Evolutionary conservation across 2,113 vertebrate genomes (phyloP).

Genomic region (Phaethon lepturus): DNA sequence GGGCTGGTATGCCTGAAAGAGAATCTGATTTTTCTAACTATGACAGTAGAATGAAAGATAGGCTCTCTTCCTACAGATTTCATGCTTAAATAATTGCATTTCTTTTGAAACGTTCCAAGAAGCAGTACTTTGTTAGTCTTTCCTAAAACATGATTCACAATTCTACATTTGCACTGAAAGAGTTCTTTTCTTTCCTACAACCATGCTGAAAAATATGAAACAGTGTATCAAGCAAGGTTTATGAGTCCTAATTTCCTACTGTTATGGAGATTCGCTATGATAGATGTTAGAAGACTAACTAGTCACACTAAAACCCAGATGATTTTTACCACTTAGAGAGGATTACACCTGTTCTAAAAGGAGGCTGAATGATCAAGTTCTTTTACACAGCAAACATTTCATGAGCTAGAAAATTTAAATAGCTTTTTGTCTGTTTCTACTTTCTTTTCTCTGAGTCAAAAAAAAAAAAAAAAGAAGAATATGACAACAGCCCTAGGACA

Average conservation of each 20-base stretch:
- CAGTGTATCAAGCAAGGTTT: background rate
- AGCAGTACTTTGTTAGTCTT: background rate
- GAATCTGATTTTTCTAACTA: background rate
- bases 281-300: background rate
- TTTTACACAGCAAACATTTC: background rate
- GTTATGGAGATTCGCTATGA: background rate
- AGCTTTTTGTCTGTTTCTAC: background rate
- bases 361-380: background rate
- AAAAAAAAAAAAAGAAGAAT: background rate
- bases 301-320: background rate
- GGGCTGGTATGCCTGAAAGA: background rate
- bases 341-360: background rate
- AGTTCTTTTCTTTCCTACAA: background rate
- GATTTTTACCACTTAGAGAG: background rate
- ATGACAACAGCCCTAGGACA: background rate
- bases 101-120: background rate
- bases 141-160: background rate
- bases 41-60: background rate
- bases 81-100: background rate
- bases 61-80: background rate
- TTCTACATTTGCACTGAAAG: background rate
- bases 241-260: background rate
- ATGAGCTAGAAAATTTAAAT: background rate
- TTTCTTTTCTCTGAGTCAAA: background rate
- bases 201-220: background rate